phyloP scores from a whole-genome alignment of 2,888 invertebrate genomes.

The Diaprepes abbreviatus region DNA sequence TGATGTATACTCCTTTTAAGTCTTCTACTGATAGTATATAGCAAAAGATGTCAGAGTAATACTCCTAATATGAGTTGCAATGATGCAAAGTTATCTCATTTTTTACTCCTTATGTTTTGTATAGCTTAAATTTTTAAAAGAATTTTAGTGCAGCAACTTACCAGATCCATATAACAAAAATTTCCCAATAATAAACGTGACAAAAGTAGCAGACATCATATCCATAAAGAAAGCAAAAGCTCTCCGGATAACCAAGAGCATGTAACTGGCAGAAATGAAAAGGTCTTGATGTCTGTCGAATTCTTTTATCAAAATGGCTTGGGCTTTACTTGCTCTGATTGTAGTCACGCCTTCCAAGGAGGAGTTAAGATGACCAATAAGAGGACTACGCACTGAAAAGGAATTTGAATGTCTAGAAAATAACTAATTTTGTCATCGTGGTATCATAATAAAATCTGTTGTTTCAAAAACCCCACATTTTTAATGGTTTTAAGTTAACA shows the following conservation, averaged over 20 bases:
- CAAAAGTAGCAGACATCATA: conserved; percentile 56
- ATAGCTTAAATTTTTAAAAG: no score
- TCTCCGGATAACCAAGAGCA: conserved; percentile 64
- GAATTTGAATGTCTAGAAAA: no score
- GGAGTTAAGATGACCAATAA: conserved; percentile 64
- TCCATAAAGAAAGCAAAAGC: conserved; percentile 63
- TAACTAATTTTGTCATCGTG: no score
- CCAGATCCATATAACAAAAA: conserved; percentile 55
- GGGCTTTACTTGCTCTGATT: conserved; percentile 62
- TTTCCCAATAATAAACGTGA: conserved; percentile 54
- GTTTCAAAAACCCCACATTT: no score
- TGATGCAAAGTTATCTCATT: no score
- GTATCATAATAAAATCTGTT: no score
- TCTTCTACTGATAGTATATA: no score
- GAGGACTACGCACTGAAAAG: conserved; percentile 63
- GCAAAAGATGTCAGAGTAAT: no score
- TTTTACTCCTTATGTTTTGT: no score
- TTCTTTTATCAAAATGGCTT: conserved; percentile 62
- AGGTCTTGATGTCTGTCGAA: conserved; percentile 63
- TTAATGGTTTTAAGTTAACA: no score
- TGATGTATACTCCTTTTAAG: no score
- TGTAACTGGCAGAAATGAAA: conserved; percentile 61
- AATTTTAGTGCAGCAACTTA: conserved; percentile 41
- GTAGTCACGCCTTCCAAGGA: conserved; percentile 64
- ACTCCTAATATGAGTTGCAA: no score